These are phyloP conservation scores for Aptenodytes forsteri DNA, from an alignment of 2,113 vertebrate species.

Conservation along the genomic window DNA sequence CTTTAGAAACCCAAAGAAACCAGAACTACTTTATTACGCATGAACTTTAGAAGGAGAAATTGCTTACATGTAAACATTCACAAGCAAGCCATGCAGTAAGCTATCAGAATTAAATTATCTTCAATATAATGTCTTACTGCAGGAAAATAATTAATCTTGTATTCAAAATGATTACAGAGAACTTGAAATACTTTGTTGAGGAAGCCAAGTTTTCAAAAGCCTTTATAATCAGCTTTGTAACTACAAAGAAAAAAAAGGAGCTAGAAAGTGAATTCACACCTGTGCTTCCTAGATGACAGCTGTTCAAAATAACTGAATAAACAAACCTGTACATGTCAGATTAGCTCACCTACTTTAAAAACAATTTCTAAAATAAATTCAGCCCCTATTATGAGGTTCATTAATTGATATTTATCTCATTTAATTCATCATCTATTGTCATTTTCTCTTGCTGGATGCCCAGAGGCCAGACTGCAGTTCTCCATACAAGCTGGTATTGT, in stretches of 20 bases:
- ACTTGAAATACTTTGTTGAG: neutral
- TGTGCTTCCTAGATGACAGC: neutral
- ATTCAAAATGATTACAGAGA: conserved; percentile 6
- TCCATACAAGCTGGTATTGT: neutral
- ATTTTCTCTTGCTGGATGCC: neutral
- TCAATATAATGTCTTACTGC: neutral
- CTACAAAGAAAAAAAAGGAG: neutral
- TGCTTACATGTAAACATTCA: neutral
- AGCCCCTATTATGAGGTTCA: neutral
- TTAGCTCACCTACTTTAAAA: neutral
- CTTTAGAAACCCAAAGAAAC: neutral
- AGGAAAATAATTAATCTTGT: conserved; percentile 20
- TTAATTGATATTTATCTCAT: neutral
- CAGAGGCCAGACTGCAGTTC: neutral
- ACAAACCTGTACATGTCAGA: neutral
- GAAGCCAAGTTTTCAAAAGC: conserved; percentile 18
- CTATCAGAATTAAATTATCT: neutral
- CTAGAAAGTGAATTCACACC: neutral
- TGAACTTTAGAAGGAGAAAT: neutral
- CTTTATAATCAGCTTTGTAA: conserved; percentile 23
- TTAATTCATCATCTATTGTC: neutral
- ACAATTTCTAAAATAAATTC: neutral
- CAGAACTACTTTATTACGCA: neutral
- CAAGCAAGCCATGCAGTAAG: neutral
- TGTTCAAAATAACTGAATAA: neutral